These are phyloP conservation scores for Herpetotheres cachinnans DNA, from an alignment of 2,113 vertebrate species.

Conservation along the genomic window DNA sequence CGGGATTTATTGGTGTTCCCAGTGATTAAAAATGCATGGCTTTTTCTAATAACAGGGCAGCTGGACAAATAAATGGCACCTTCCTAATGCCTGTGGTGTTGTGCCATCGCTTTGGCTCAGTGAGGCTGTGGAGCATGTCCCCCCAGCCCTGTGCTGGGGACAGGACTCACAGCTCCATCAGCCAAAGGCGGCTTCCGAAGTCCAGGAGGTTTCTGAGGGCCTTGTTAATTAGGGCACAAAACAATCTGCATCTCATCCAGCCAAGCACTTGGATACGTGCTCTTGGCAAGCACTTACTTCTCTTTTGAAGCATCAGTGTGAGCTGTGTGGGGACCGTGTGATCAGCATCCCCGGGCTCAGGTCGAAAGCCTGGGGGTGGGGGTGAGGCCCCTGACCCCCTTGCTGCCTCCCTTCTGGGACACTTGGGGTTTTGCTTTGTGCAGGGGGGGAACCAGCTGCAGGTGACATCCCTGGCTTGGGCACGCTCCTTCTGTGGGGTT, in stretches of 20 bases:
- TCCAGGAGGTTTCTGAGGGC: neutral
- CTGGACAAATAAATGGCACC: neutral
- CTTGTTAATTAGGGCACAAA: neutral
- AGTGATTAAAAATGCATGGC: neutral
- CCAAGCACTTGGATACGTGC: neutral
- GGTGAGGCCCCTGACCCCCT: neutral
- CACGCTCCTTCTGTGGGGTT: accelerated
- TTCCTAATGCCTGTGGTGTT: neutral
- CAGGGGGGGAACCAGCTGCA: neutral
- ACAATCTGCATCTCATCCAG: neutral
- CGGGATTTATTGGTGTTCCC: neutral
- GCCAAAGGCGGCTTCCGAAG: neutral
- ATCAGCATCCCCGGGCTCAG: neutral
- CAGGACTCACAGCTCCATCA: neutral
- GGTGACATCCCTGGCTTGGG: neutral
- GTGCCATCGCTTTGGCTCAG: accelerated
- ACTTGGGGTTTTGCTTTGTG: neutral
- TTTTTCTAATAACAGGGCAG: neutral
- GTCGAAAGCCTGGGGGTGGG: accelerated
- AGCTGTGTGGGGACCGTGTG: neutral
- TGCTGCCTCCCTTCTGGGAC: neutral
- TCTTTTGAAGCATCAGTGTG: neutral
- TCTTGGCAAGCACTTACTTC: neutral
- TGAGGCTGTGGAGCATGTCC: neutral
- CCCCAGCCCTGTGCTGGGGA: neutral